Evolutionary conservation across 2,113 vertebrate species (phyloP).

Genomic region (Aplodontia rufa): DNA sequence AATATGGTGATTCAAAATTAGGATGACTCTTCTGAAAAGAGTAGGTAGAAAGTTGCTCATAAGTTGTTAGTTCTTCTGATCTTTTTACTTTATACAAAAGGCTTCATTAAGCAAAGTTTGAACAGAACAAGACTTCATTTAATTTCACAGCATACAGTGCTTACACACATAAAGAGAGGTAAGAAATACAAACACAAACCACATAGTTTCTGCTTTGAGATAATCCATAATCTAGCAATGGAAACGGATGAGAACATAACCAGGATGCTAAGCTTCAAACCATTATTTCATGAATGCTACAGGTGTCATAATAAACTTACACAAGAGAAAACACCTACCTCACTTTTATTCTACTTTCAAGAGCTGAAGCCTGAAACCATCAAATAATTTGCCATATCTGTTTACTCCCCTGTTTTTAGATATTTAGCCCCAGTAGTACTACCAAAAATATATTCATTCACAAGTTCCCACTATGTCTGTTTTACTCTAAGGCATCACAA

Average conservation of each 20-base stretch:
- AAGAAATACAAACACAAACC: neutral
- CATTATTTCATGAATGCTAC: neutral
- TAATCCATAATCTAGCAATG: neutral
- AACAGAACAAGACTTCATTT: neutral
- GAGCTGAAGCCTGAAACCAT: neutral
- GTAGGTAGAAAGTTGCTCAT: neutral
- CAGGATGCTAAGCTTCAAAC: neutral
- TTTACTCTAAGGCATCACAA: neutral
- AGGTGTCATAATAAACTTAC: neutral
- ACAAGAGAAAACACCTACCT: neutral
- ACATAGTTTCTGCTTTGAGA: neutral
- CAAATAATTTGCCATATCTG: neutral
- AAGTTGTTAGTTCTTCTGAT: neutral
- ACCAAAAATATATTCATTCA: neutral
- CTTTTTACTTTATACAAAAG: no score
- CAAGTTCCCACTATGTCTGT: neutral
- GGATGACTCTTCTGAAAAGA: neutral
- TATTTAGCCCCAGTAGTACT: neutral
- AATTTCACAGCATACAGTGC: neutral
- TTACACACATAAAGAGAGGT: no score
- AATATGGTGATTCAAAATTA: neutral
- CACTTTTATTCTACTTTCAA: neutral
- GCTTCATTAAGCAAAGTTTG: neutral
- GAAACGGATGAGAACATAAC: neutral
- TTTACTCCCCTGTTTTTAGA: conserved; percentile 6